Conservation (phyloP, 2,888 invertebrate genomes). For the Microctonus brassicae region DNA sequence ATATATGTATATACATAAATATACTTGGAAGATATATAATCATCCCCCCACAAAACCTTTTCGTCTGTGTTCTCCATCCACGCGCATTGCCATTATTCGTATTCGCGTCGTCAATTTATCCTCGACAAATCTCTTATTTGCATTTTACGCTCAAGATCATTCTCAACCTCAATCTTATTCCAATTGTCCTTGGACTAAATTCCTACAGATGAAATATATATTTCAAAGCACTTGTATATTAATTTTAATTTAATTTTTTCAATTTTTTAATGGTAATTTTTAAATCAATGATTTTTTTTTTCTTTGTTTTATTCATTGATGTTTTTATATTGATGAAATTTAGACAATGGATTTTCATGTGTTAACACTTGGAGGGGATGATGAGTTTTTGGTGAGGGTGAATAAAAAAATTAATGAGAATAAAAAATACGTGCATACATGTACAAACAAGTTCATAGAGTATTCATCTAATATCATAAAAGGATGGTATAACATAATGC, state of each 20-base stretch:
- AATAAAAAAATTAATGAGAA: neutral
- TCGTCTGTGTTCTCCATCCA: neutral
- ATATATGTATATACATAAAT: neutral
- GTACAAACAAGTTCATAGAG: neutral
- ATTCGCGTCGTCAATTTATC: constrained; percentile 22
- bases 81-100: neutral
- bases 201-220: neutral
- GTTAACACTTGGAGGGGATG: too few relatives aligned
- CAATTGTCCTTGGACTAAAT: constrained; percentile 4
- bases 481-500: neutral
- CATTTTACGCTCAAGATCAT: constrained; percentile 14
- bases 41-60: constrained; percentile 12
- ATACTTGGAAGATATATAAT: neutral
- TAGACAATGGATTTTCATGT: too few relatives aligned
- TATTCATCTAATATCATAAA: neutral
- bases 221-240: neutral
- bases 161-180: constrained; percentile 4
- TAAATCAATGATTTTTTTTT: neutral
- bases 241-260: neutral
- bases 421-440: neutral
- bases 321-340: too few relatives aligned
- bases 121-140: constrained; percentile 22
- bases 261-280: too few relatives aligned
- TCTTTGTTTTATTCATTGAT: too few relatives aligned
- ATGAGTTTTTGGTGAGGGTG: too few relatives aligned